Conservation (phyloP, 1,140 invertebrate species). For the Lepidurus apus region DNA sequence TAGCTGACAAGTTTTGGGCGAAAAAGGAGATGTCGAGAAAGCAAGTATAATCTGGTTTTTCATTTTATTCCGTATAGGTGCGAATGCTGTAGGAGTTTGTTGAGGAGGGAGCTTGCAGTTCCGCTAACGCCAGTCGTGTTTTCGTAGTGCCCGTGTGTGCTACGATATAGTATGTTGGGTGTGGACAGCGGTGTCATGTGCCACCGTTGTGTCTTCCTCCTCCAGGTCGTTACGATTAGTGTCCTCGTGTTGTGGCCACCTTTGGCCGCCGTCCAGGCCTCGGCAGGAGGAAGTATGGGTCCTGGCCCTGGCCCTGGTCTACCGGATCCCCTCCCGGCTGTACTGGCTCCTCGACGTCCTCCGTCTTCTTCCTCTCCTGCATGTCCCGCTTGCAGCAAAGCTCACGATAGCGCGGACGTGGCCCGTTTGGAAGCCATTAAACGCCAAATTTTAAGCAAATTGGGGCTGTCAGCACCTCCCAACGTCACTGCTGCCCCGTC, state of each 20-base stretch:
- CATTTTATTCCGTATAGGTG: background rate
- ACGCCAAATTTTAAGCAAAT: conserved; percentile 65
- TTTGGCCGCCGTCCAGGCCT: conserved; percentile 14
- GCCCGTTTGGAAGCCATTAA: conserved; percentile 68
- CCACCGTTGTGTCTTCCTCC: conserved; percentile 2
- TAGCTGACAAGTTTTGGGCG: too few species aligned
- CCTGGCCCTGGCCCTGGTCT: background rate
- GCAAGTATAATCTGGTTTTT: conserved; percentile 5
- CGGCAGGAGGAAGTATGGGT: conserved; percentile 17
- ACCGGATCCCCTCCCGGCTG: background rate
- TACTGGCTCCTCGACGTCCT: background rate
- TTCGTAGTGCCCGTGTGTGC: conserved; percentile 8
- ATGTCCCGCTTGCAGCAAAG: background rate
- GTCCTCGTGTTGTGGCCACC: conserved; percentile 8
- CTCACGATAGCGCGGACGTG: conserved; percentile 46
- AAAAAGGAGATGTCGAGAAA: background rate
- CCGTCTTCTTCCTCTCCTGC: background rate
- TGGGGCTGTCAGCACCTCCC: conserved; percentile 60
- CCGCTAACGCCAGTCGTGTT: conserved; percentile 10
- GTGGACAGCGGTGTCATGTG: conserved; percentile 15
- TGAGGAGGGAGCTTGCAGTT: background rate
- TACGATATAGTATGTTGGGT: background rate
- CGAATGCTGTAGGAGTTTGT: background rate
- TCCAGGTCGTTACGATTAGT: background rate
- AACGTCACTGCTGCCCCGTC: conserved; percentile 60